Base-by-base conservation (phyloP, 2,888 invertebrate genomes). In the Epistrophe eligans region DNA sequence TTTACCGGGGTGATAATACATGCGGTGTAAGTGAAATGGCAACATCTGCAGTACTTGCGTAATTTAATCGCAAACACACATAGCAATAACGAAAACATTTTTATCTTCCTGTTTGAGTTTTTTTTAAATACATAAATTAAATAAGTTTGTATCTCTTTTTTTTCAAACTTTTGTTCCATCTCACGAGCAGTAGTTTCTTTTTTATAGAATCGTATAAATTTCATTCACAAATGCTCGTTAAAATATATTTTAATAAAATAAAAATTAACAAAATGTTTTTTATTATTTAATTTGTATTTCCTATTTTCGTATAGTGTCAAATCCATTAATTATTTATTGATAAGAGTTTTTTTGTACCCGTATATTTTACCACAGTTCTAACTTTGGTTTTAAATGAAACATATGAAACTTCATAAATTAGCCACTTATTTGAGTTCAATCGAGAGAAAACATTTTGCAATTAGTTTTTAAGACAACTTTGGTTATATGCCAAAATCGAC, bases 1-100 rank as follows among this genome's bases (percentile, higher is more conserved):
- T 99, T 77, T 99, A 96, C 93, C 95, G 99, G 80, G 99, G 99
- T 13, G 98, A 97, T 91, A 98, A 99, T 79, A 97, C 98, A 19
- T 93, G 99, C 92, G 99, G 99, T 60, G 94, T 99, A 85, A 98
- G 98, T 93, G 94, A 95, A 91, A 98, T 97, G 96, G 97, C 98
- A 24, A 96, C 98, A 74, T 98, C 98, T 84, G 96, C 98, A 58
- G 93, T 97, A 77, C 94, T 96, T 73, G 91, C 32, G 48, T 74
- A 48, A 76, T 71, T 24, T 58, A 60, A 77, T 45, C 7, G 15
- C 8, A 9, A 64, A n/a, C 6, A 11, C 28, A 64, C n/a, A 28
- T 1, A 45, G 43, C 64, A n/a, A 66, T 32, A 24, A 62, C 62
- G 28, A 55, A 7, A 28, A 24, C 9, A 43, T 19, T 19, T 19